Evolutionary conservation across 2,113 vertebrate species (phyloP), one percentile per base, ranked within the genome.

Genomic region (Phocoena sinus): DNA sequence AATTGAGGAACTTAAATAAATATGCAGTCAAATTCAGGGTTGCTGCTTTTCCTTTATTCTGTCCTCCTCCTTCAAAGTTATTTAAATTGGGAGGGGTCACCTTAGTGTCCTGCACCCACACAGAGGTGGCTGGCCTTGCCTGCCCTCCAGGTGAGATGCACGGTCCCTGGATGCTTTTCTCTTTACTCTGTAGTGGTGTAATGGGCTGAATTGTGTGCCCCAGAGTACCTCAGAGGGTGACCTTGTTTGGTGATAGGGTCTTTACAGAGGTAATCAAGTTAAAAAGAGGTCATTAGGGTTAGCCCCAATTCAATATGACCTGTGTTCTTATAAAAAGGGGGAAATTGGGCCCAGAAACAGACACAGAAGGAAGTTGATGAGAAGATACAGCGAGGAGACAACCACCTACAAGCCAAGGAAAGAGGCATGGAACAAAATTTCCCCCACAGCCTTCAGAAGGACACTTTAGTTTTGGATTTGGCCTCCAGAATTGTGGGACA

Each of bases 401-500:
- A 21, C 21, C 26, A 3, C 20, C 33, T 10, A 4, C 14, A 25
- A 15, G 17, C 15, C 56, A 44, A 26, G 77, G 36, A 33, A 25
- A 47, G 36, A 25, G 36, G 2, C 7, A 3, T 1, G 9, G 56
- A n/a, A 7, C 58, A 38, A 25, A 15, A 4, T 9, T 18, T 47
- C 58, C 36, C 44, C 4, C 44, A 1, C n/a, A 50, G 41, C 13
- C 56, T 26, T 70, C 33, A 7, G 36, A 14, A 47, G 70, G 11
- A 26, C 6, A 0, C 21, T 8, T 4, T 63, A 41, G 4, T 8
- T 8, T 21, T 21, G 23, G 41, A 14, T 17, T 5, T 70, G 60
- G 21, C 21, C 44, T 26, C 56, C 58, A 25, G 74, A 82, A 6
- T 41, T 6, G 6, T 26, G 60, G 56, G 18, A 36, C 5, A 6